Conservation (phyloP, 2,113 vertebrate species). For the Poicephalus meyeri region DNA sequence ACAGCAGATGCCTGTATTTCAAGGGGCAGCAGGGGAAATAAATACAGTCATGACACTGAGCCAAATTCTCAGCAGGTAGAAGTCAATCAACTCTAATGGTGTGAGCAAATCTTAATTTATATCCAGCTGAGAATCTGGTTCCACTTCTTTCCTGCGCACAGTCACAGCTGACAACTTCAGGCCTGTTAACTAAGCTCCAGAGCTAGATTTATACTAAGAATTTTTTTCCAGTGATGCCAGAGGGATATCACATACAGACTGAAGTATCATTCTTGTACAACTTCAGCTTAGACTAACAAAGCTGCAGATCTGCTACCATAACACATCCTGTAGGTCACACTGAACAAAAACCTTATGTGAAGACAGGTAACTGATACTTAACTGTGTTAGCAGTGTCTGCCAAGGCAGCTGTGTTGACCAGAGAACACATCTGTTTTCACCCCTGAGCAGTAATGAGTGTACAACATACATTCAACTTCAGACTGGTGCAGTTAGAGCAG, state of each 20-base stretch:
- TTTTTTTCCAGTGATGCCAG: background rate
- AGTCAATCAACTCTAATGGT: background rate
- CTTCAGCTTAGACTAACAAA: background rate
- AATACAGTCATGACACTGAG: background rate
- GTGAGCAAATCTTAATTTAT: background rate
- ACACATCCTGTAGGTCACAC: background rate
- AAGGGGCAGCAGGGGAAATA: background rate
- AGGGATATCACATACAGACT: background rate
- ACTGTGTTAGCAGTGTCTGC: background rate
- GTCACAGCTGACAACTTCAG: background rate
- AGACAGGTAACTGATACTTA: background rate
- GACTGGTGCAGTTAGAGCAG: background rate
- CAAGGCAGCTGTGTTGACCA: background rate
- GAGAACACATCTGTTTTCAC: background rate
- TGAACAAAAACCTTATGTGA: background rate
- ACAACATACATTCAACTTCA: background rate
- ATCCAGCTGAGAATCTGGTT: background rate
- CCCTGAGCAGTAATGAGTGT: background rate
- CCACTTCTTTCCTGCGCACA: background rate
- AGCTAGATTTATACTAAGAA: background rate
- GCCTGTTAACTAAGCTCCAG: background rate
- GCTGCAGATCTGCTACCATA: background rate
- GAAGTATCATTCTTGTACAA: background rate
- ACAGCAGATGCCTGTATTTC: background rate
- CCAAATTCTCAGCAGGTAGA: background rate